A percentile compares a stretch with the other conserved stretches of the same genome.
Evolutionary conservation across 2,888 invertebrate species (phyloP).

Genomic region (Dorcus hopei): DNA sequence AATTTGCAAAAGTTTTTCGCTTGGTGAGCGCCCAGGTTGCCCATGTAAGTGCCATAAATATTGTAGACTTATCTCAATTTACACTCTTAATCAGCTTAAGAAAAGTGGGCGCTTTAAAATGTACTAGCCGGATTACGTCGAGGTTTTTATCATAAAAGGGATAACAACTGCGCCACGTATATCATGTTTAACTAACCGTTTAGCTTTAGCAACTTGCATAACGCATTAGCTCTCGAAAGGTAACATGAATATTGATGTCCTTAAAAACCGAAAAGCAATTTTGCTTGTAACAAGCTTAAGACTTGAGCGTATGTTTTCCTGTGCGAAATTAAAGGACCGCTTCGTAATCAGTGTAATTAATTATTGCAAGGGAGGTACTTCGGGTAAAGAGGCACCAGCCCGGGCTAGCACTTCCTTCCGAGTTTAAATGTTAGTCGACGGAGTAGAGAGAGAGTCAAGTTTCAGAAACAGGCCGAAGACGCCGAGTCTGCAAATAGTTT

Average conservation of each 20-base stretch:
- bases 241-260: slow-evolving; percentile 12
- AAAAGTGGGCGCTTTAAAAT: slow-evolving; percentile 51
- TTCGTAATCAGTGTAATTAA: slow-evolving; percentile 29
- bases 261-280: too few relatives aligned
- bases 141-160: slow-evolving; percentile 41
- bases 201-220: slow-evolving; percentile 16
- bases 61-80: slow-evolving; percentile 51
- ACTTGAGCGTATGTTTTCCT: too few relatives aligned
- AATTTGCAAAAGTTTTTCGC: slow-evolving; percentile 14
- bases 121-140: slow-evolving; percentile 46
- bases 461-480: slow-evolving; percentile 42
- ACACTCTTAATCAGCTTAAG: slow-evolving; percentile 54
- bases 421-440: slow-evolving; percentile 39
- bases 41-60: slow-evolving; percentile 53
- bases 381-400: slow-evolving; percentile 25
- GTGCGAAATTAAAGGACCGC: too few relatives aligned
- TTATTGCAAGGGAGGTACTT: slow-evolving; percentile 23
- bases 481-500: slow-evolving; percentile 48
- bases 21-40: slow-evolving; percentile 21
- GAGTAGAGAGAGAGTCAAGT: slow-evolving; percentile 35
- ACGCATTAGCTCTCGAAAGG: slow-evolving; percentile 7
- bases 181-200: slow-evolving; percentile 40
- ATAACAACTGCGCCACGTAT: slow-evolving; percentile 41
- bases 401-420: slow-evolving; percentile 19
- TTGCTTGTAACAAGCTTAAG: too few relatives aligned